Base-by-base conservation (phyloP, 2,113 vertebrate species). In the Furnarius figulus region DNA sequence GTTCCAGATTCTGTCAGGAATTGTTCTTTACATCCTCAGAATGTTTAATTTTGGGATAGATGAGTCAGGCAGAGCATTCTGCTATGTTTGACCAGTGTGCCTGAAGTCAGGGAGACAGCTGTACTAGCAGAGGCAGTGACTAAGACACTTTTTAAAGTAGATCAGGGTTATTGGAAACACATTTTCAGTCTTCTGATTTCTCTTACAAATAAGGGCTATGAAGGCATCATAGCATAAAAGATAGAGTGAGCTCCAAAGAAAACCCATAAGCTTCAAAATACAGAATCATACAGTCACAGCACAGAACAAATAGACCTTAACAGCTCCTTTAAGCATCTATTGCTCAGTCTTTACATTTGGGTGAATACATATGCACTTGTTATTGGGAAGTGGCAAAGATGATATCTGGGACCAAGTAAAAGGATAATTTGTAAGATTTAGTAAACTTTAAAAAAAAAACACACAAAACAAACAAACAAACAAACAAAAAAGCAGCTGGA, bases 231-330 rank as follows among this genome's bases (percentile, higher is more conserved):
- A 70, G 42, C 4, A 2, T 20, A 28, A 55, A 22, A 35, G 8
- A 1, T 61, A 37, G 14, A 37, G 12, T 8, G 27, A 82, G 6
- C 9, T 37, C 28, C 61, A 66, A 66, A 33, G 18, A 66, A 33
- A 15, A 30, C 21, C 20, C 20, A 19, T 35, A 68, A 49, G 17
- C 3, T 66, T 91, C 27, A 52, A 23, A 81, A 77, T 71, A 24
- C 1, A 1, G 6, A 33, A 50, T 2, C 7, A 82, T 67, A 20
- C 5, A 49, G 16, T 10, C 1, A 0, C 2, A 16, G 20, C 1
- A 2, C n/a, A 73, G 53, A 74, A 37, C 8, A 80, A 62, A 66
- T 15, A 44, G 28, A 31, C 44, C 16, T 87, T 49, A 59, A 19
- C 2, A 73, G 6, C 18, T 53, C 19, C 40, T 62, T 5, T 52